A percentile compares a stretch with the other conserved stretches of the same genome.
Evolutionary conservation across 2,888 invertebrate species (phyloP).

Genomic region (Lasioglossum calceatum): DNA sequence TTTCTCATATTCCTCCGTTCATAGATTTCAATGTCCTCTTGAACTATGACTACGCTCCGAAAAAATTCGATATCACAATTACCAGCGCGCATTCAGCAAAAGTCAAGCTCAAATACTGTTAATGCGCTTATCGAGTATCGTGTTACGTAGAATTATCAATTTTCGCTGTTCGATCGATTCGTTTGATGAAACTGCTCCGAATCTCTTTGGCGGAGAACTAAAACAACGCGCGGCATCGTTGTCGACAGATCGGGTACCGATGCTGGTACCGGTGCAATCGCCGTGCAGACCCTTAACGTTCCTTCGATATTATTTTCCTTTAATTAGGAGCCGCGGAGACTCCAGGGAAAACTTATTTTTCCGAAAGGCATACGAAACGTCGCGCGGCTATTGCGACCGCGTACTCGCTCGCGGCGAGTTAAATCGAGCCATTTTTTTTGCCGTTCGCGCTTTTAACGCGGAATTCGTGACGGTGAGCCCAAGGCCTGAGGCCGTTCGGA

Average conservation of each 20-base stretch:
- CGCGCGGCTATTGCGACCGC: not conserved
- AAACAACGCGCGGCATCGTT: not conserved
- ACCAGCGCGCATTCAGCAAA: not conserved
- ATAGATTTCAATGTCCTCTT: not conserved
- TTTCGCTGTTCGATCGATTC: too few species aligned
- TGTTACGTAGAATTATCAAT: too few species aligned
- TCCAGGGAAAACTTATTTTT: not conserved
- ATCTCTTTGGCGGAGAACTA: not conserved
- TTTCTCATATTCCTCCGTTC: not conserved
- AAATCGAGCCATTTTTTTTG: not conserved
- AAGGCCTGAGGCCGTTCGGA: not conserved
- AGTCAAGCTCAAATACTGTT: not conserved
- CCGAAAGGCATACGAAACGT: not conserved
- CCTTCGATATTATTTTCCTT: not conserved
- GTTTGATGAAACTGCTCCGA: too few species aligned
- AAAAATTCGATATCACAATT: not conserved
- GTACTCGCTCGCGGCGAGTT: not conserved
- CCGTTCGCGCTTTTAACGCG: not conserved
- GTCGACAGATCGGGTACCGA: not conserved
- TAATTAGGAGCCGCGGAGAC: not conserved
- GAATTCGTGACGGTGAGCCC: not conserved
- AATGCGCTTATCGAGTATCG: not conserved
- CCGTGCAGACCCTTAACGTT: constrained; percentile 4
- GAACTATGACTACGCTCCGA: not conserved
- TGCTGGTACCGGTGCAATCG: not conserved